Conservation (phyloP, 2,113 vertebrate genomes). For the Sciurus niger region DNA sequence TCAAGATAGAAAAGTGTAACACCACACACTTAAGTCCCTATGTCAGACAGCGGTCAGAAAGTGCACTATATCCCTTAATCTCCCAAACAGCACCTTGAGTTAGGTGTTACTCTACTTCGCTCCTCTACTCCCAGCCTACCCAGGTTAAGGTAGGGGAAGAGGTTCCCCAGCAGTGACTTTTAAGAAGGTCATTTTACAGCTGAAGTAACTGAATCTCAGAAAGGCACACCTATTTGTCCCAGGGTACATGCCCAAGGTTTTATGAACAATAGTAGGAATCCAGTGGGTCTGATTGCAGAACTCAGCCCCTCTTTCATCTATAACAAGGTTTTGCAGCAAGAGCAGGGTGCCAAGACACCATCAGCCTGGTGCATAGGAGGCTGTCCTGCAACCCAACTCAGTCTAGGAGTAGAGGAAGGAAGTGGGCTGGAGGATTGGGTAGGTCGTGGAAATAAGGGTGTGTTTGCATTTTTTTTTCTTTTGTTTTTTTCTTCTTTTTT, state of each 20-base stretch:
- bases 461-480: no score
- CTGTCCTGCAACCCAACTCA: fast-evolving
- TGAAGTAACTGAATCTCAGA: neutral
- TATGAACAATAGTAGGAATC: neutral
- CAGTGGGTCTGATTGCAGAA: no score
- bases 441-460: neutral
- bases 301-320: neutral
- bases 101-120: neutral
- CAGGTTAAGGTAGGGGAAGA: neutral
- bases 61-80: neutral
- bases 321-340: no score
- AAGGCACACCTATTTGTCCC: neutral
- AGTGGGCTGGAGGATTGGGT: neutral
- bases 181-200: neutral
- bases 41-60: neutral
- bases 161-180: neutral
- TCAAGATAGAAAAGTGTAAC: neutral
- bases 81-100: neutral
- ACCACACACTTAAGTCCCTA: neutral
- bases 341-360: neutral
- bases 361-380: neutral
- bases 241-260: neutral
- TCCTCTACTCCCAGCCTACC: neutral
- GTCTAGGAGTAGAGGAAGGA: neutral
- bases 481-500: no score